phyloP scores from a whole-genome alignment of 2,113 vertebrate genomes.

The Chaetodon trifascialis region DNA sequence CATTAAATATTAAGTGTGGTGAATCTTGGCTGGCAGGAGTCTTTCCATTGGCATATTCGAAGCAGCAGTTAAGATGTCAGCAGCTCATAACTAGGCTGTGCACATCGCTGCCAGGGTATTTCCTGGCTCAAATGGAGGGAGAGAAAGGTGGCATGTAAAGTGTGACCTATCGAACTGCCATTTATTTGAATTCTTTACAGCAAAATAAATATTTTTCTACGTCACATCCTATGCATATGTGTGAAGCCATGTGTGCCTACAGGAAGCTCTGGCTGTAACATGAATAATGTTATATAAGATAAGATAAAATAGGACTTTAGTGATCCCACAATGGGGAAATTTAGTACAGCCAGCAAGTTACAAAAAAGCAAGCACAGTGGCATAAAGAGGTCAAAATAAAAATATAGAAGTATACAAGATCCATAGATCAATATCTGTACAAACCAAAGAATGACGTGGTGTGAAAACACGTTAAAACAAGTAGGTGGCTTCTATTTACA shows the following conservation, averaged over 20 bases:
- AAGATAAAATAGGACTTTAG: too few species aligned
- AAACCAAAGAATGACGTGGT: too few species aligned
- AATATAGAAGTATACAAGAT: too few species aligned
- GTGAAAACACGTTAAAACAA: neutral
- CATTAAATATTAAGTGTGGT: conserved; percentile 79
- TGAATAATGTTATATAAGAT: neutral
- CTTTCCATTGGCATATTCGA: conserved; percentile 66
- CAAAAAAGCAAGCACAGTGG: too few species aligned
- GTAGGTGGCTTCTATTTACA: neutral
- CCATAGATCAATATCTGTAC: too few species aligned
- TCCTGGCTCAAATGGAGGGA: conserved; percentile 23
- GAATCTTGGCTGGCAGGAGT: conserved; percentile 68
- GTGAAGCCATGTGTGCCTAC: neutral
- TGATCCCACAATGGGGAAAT: too few species aligned
- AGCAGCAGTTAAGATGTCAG: conserved; percentile 65
- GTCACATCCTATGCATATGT: neutral
- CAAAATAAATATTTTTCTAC: neutral
- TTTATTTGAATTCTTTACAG: neutral
- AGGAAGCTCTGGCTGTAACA: neutral
- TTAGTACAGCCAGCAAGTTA: too few species aligned
- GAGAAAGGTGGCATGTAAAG: neutral
- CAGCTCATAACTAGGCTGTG: conserved; percentile 49
- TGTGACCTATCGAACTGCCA: conserved; percentile 10
- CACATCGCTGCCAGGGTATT: neutral
- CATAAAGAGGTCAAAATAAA: too few species aligned